Base-by-base conservation (phyloP, 2,797 vertebrate species). In the Cynopterus sphinx region DNA sequence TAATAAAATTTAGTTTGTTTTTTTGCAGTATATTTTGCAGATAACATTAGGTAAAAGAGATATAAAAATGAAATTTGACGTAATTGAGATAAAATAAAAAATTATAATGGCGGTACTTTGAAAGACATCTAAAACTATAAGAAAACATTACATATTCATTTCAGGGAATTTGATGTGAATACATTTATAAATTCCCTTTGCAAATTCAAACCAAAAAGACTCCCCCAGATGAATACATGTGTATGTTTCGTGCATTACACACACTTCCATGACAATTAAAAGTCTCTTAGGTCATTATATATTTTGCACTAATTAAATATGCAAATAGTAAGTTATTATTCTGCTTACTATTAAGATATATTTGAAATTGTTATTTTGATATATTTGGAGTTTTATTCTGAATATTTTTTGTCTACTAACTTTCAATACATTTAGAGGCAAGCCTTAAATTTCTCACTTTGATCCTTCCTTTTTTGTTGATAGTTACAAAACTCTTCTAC, bases 401-500 rank as follows among this genome's bases (percentile, higher is more conserved):
- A 74, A 55, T 11, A 53, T 24, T 33, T 70, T 96, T 94, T 87
- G 13, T 91, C 84, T 90, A 67, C 33, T 81, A 65, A 39, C 39
- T 86, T 86, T 89, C 26, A 84, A 5, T 55, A 67, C 41, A 6
- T 91, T 92, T 87, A 33, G 74, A 88, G 31, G 93, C 3, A 31
- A 70, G 10, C 19, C 43, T 96, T 82, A 85, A 96, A 49, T 92
- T 84, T 97, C 83, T 79, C 24, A 36, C 67, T 97, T 97, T 91
- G 94, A 55, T 94, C 91, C 78, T 93, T 90, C 13, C 16, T 81
- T 96, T 92, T 36, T 77, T 39, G 3, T 85, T 87, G 53, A 91
- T 74, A 55, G 19, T 89, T 17, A 17, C 53, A 97, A 95, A 82
- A 83, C n/a, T 93, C 79, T 55, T 68, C 49, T 74, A 33, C 11